A percentile compares a stretch with the other conserved stretches of the same genome.
These are phyloP conservation scores for Zeus faber DNA, from an alignment of 2,113 vertebrate genomes.

Conservation along the genomic window DNA sequence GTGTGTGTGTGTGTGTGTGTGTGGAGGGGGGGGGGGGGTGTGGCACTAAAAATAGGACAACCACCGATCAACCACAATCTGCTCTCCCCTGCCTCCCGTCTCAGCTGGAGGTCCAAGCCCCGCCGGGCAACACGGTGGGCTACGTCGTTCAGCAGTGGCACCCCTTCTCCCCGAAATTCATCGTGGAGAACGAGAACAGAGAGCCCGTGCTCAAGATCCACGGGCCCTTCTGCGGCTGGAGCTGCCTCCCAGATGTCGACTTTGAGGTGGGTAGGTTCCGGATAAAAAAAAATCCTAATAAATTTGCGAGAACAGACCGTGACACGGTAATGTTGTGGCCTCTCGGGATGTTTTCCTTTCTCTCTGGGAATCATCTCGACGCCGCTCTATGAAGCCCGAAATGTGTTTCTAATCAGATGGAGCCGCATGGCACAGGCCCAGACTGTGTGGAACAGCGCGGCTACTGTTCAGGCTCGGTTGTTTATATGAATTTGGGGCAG, in stretches of 20 bases:
- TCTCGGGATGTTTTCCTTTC: constrained; percentile 12
- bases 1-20: no score
- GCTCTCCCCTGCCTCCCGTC: constrained; percentile 11
- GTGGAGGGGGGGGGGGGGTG: no score
- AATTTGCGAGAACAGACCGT: constrained; percentile 24
- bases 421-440: neutral
- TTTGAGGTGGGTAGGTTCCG: constrained; percentile 82
- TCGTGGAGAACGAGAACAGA: constrained; percentile 79
- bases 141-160: constrained; percentile 89
- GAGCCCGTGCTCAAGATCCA: constrained; percentile 82
- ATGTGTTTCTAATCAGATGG: constrained; percentile 44
- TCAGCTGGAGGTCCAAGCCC: constrained; percentile 88
- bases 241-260: constrained; percentile 84
- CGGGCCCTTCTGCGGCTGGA: constrained; percentile 86
- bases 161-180: constrained; percentile 84
- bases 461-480: constrained; percentile 51
- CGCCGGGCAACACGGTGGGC: constrained; percentile 85
- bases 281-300: constrained; percentile 32
- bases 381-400: no score
- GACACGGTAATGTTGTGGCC: constrained; percentile 17
- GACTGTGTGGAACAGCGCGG: constrained; percentile 42
- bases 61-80: no score
- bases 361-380: no score
- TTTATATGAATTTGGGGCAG: constrained; percentile 51
- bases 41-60: no score